Conservation (phyloP, 1,140 invertebrate species). For the Zaprionus inermis region DNA sequence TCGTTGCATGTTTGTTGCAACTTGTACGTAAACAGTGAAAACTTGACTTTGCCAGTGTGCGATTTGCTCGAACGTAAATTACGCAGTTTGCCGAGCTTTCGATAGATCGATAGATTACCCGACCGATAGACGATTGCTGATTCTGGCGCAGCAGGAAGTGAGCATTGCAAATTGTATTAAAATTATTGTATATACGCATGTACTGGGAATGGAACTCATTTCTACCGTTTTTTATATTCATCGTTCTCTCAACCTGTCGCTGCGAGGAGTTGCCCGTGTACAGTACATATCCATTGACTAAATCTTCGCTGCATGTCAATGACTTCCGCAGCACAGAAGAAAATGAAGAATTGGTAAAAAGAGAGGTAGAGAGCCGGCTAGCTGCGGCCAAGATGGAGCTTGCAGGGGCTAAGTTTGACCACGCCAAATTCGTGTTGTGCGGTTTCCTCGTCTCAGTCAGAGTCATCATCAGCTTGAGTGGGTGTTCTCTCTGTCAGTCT, state of each 20-base stretch:
- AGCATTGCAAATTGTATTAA: background rate
- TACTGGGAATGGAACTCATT: background rate
- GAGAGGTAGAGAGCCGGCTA: background rate
- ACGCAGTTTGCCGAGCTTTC: background rate
- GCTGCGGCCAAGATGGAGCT: background rate
- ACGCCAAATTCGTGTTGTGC: constrained; percentile 31
- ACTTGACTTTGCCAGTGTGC: constrained; percentile 56
- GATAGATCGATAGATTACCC: background rate
- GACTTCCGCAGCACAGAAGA: constrained; percentile 20
- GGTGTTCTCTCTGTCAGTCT: constrained; percentile 15
- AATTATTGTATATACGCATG: background rate
- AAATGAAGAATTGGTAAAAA: background rate
- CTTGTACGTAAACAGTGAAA: constrained; percentile 42
- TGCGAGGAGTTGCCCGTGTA: background rate
- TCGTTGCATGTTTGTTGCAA: constrained; percentile 33
- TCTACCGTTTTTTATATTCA: background rate
- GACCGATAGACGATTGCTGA: background rate
- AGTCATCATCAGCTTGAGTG: constrained; percentile 13
- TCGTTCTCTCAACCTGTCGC: background rate
- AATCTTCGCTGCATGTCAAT: constrained; percentile 35
- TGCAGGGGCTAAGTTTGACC: constrained; percentile 20
- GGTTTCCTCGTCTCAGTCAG: background rate
- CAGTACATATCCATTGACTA: constrained; percentile 15
- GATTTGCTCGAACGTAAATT: constrained; percentile 9
- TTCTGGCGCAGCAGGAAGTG: background rate